Base-by-base conservation (phyloP, 2,888 invertebrate species). In the Volucella inflata region DNA sequence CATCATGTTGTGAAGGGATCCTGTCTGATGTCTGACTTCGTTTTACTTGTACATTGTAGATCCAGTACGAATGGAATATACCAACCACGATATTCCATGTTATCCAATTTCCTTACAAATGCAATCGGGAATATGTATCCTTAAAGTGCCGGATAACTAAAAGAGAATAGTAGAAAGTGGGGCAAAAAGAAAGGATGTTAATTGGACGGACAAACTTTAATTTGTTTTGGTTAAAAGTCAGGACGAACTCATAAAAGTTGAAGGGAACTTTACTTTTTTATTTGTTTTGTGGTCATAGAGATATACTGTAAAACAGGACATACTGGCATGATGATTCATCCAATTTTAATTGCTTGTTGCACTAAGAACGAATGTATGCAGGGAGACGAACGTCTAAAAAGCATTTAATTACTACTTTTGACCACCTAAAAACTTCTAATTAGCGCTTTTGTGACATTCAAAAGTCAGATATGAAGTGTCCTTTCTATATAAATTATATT, bases 1-100 rank as follows among this genome's bases (percentile, higher is more conserved):
- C 38, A 46, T 64, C 55, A 51, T 48, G 64, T 74, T 74, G 64
- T 64, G 72, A 40, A 72, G 21, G 59, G 46, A 48, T 44, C 50
- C 40, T 59, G 59, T 50, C 59, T 50, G 71, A 50, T 36, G 55
- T 38, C 36, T 55, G 11, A 55, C 30, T 12, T 30, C 42, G 30
- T 55, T 53, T 42, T 17, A n/a, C 8, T 4, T 2, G 6, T 48
- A 14, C 48, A n/a, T 67, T 40, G 40, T 10, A 21, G 17, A 46
- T 12, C 38, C 48, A 50, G 30, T 10, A 36, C 6, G 46, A 62
- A 62, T 30, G 4, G 30, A 30, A 30, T 30, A 30, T 21, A 30
- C 30, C 30, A 30, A 30, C 30, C 30, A 30, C 6, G 30, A 3
- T 6, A 30, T 30, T 30, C 30, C 30, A 12, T 64, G 40, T 50